A percentile compares a stretch with the other conserved stretches of the same genome.
These are phyloP conservation scores for Trematomus loennbergii DNA, from an alignment of 2,113 vertebrate genomes.

Conservation along the genomic window DNA sequence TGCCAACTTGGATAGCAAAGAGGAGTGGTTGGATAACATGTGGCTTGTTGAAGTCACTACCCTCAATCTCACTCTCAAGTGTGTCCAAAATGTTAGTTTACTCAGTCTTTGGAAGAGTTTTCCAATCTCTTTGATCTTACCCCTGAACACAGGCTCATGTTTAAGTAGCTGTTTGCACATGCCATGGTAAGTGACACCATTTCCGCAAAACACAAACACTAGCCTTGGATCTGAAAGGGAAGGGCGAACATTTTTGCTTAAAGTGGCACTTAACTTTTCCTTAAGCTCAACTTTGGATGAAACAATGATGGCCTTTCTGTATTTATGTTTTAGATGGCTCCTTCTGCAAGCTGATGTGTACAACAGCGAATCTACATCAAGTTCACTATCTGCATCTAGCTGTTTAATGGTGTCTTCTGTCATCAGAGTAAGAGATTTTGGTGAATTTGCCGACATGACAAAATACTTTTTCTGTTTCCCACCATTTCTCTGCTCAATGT, in stretches of 20 bases:
- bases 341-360: conserved; percentile 90
- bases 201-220: conserved; percentile 91
- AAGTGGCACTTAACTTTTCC: conserved; percentile 74
- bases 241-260: conserved; percentile 13
- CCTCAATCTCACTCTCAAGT: conserved; percentile 71
- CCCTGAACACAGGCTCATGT: conserved; percentile 84
- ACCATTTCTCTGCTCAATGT: conserved; percentile 11
- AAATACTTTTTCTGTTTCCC: conserved; percentile 79
- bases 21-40: conserved; percentile 86
- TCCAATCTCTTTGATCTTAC: conserved; percentile 84
- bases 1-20: conserved; percentile 88
- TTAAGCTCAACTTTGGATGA: conserved; percentile 82
- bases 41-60: conserved; percentile 77
- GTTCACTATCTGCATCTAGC: conserved; percentile 54
- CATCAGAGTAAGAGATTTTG: conserved; percentile 81
- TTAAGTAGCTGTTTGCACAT: conserved; percentile 85
- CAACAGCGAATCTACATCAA: conserved; percentile 81
- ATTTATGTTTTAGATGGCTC: conserved; percentile 84
- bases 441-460: conserved; percentile 86
- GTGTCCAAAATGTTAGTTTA: conserved; percentile 76
- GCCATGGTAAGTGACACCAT: conserved; percentile 84
- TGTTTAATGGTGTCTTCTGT: conserved; percentile 80
- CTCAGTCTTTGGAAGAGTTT: conserved; percentile 64
- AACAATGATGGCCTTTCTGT: conserved; percentile 83
- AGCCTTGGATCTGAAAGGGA: conserved; percentile 73